Evolutionary conservation across 2,113 vertebrate species (phyloP).

Genomic region (Pleuronectes platessa): DNA sequence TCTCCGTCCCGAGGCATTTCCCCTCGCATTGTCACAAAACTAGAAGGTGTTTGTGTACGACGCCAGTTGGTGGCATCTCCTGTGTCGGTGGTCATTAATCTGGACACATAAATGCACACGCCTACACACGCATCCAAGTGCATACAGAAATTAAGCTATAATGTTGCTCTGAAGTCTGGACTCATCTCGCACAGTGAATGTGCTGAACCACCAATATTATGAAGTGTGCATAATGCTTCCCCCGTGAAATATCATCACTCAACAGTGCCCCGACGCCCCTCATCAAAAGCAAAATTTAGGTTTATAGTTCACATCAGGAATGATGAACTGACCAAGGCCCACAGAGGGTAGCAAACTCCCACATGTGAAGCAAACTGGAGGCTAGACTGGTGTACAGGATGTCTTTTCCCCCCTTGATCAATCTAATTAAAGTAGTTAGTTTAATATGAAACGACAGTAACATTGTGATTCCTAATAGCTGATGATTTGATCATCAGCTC

Average conservation of each 20-base stretch:
- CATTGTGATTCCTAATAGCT: slow-evolving; percentile 52
- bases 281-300: slow-evolving; percentile 75
- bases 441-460: slow-evolving; percentile 39
- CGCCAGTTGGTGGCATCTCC: slow-evolving; percentile 68
- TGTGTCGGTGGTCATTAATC: slow-evolving; percentile 75
- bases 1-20: slow-evolving; percentile 72
- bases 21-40: slow-evolving; percentile 67
- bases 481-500: slow-evolving; percentile 55
- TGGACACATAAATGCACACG: slow-evolving; percentile 49
- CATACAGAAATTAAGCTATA: slow-evolving; percentile 51
- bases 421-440: slow-evolving; percentile 24
- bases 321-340: slow-evolving; percentile 71
- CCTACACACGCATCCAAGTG: slow-evolving; percentile 23
- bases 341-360: slow-evolving; percentile 53
- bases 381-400: slow-evolving; percentile 6
- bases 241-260: slow-evolving; percentile 73
- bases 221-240: slow-evolving; percentile 76
- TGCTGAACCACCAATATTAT: slow-evolving; percentile 73
- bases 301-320: slow-evolving; percentile 76
- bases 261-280: slow-evolving; percentile 64
- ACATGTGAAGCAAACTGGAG: slow-evolving; percentile 23
- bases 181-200: slow-evolving; percentile 44
- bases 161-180: slow-evolving; percentile 61
- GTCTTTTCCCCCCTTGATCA: slow-evolving; percentile 10
- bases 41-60: slow-evolving; percentile 79